phyloP scores from a whole-genome alignment of 2,113 vertebrate species.

The Chloropsis hardwickii region DNA sequence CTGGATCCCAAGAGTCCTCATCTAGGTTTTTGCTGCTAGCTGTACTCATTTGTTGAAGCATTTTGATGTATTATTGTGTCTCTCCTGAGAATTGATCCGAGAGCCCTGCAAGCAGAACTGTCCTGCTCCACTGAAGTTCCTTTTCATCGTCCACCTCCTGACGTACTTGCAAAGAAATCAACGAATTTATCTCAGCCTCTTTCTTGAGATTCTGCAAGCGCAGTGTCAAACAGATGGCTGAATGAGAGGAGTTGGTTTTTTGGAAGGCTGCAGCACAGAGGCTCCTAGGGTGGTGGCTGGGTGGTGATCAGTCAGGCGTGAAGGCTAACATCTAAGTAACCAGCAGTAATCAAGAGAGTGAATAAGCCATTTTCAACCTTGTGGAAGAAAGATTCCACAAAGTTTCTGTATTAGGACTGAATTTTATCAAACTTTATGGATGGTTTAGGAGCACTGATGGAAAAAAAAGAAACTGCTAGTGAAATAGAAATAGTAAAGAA shows the following conservation, averaged over 20 bases:
- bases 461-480: not conserved
- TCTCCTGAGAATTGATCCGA: not conserved
- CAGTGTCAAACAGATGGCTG: not conserved
- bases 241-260: not conserved
- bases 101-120: not conserved
- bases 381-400: not conserved
- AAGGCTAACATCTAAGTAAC: not conserved
- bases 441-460: not conserved
- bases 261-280: not conserved
- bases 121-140: not conserved
- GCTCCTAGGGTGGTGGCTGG: not conserved
- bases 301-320: not conserved
- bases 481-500: not conserved
- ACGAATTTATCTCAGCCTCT: not conserved
- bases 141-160: not conserved
- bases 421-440: not conserved
- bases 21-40: not conserved
- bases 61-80: not conserved
- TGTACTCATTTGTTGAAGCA: not conserved
- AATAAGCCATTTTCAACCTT: not conserved
- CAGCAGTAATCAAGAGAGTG: not conserved
- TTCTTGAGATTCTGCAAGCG: not conserved
- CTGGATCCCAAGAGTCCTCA: not conserved
- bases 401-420: not conserved
- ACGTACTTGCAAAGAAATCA: not conserved